Evolutionary conservation across 2,113 vertebrate genomes (phyloP), one percentile per base, ranked within the genome.

Genomic region (Hydrolagus affinis): DNA sequence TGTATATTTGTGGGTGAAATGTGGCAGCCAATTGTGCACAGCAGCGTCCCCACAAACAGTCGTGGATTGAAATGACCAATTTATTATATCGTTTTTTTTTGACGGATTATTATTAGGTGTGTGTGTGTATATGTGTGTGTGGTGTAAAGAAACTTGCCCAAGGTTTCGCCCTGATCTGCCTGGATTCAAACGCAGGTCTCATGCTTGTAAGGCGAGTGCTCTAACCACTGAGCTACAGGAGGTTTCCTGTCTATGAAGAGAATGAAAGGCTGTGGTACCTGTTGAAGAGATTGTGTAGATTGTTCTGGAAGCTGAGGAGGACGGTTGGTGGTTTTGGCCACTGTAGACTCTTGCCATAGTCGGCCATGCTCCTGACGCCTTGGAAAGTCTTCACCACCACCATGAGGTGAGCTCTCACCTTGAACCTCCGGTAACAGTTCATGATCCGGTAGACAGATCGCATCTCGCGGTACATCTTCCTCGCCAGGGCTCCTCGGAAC

Each of bases 401-500:
- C 64, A 89, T 88, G 92, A 98, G 94, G 87, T 98, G 92, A 0
- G 93, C 89, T 12, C 93, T 95, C 85, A 98, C 95, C 89, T 97
- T 98, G 93, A 95, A 94, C 80, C 94, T 91, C 88, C 94, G 94
- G 89, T 95, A 98, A 86, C 89, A 91, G n/a, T 91, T 90, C 95
- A 97, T 96, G 90, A 98, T 96, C 88, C 90, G 23, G 86, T 95
- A 97, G 86, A 95, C 80, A 0, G 97, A 95, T 0, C 91, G 90
- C 87, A 98, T 92, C 0, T 87, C 86, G 0, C 90, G 90, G 88
- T 95, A 98, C 2, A 89, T 90, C 88, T 88, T 89, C 0, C 97
- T 92, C 0, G 96, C 97, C 85, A 98, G 87, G 0, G 97, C 94
- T 0, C 97, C 97, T 0, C 97, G 93, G 97, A 96, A 98, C 0